phyloP scores from a whole-genome alignment of 1,140 invertebrate species.

The Stegodyphus mimosarum region DNA sequence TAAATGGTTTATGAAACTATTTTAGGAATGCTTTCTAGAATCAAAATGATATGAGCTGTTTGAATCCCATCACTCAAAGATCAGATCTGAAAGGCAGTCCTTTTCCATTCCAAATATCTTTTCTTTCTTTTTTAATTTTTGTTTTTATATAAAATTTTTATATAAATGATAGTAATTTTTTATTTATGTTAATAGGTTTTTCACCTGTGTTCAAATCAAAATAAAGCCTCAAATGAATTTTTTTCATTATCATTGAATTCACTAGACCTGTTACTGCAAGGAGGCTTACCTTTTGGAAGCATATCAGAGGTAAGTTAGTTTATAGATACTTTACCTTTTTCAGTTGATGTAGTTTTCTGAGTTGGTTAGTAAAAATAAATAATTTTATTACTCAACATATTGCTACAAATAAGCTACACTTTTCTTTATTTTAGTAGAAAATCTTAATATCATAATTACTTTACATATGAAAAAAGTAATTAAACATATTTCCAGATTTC shows the following conservation, averaged over 20 bases:
- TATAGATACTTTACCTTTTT: background rate
- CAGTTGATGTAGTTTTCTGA: background rate
- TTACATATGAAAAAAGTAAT: background rate
- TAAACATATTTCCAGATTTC: background rate
- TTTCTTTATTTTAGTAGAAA: background rate
- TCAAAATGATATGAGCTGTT: background rate
- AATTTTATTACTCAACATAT: background rate
- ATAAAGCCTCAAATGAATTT: conserved; percentile 8
- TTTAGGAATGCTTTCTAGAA: background rate
- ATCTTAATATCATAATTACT: background rate
- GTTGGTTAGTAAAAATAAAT: background rate
- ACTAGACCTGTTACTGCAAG: conserved; percentile 36
- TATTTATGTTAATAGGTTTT: conserved; percentile 11
- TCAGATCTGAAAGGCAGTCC: background rate
- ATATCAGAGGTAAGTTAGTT: conserved; percentile 36
- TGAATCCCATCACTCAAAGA: background rate
- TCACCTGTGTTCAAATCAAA: conserved; percentile 3
- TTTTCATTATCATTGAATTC: conserved; percentile 22
- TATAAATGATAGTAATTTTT: background rate
- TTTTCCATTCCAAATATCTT: background rate
- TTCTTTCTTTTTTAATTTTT: background rate
- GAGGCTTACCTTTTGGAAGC: conserved; percentile 43
- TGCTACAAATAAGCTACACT: background rate
- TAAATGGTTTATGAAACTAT: background rate
- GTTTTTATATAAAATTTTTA: background rate